Percentiles rank a stretch among this genome's conserved stretches.
These are phyloP conservation scores for Dysidea cf. avara DNA, from an alignment of 37 sponge, comb jelly and placozoan species.

Conservation along the genomic window DNA sequence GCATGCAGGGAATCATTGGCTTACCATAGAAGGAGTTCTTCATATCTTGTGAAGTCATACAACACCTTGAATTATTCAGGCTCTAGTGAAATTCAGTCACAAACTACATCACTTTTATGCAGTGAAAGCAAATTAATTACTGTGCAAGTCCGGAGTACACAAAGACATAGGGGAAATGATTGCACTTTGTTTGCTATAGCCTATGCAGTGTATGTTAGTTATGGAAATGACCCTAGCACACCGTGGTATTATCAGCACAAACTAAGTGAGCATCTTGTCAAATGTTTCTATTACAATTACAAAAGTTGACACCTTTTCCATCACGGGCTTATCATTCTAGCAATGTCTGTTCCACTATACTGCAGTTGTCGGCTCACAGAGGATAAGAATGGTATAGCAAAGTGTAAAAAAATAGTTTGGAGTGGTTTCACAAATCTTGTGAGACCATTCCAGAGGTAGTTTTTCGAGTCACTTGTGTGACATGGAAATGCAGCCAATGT, in stretches of 20 bases:
- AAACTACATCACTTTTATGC: neutral
- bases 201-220: neutral
- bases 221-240: constrained; percentile 10
- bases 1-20: constrained; percentile 19
- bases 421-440: constrained; percentile 8
- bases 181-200: constrained; percentile 22
- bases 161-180: constrained; percentile 9
- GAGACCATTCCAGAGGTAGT: neutral
- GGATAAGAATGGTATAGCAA: neutral
- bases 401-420: neutral
- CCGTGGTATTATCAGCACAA: constrained; percentile 5
- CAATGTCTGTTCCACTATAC: neutral
- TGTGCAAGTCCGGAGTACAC: neutral
- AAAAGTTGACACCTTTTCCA: constrained; percentile 10
- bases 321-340: too few species aligned
- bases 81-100: neutral
- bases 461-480: too few species aligned
- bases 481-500: too few species aligned
- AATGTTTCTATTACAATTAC: constrained; percentile 4
- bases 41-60: neutral
- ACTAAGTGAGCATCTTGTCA: constrained; percentile 3
- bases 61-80: constrained; percentile 1
- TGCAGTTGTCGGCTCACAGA: constrained; percentile 11
- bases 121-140: neutral
- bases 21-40: constrained; percentile 5